Base-by-base conservation (phyloP, 2,888 invertebrate genomes). In the Cepaea hortensis region DNA sequence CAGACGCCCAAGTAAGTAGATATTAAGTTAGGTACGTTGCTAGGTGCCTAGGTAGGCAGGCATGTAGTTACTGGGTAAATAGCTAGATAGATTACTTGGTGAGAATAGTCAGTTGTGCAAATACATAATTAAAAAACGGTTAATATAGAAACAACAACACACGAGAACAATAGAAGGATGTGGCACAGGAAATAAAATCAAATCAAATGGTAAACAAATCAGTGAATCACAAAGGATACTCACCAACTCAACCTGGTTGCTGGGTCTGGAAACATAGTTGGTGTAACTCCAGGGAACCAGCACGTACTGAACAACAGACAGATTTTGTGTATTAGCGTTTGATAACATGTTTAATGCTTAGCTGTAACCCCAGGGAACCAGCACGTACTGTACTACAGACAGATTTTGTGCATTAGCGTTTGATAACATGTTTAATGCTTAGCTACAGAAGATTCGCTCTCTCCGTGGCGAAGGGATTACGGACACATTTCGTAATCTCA, bases 201-300 rank as follows among this genome's bases (percentile, higher is more conserved):
- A 35, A 35, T 35, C 35, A 3, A 50, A 55, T 55, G 48, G 48
- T 6, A 75, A 46, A 48, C 3, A 75, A 75, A 20, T 70, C 7
- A n/a, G n/a, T 20, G n/a, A 70, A 70, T 20, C n/a, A 20, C 13
- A 35, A 23, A 23, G 23, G 23, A 73, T 7, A 65, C 79, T 15
- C n/a, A 85, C 85, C 85, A 85, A 73, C 35, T 85, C 85, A 55
- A 35, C 81, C 18, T 68, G 55, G 62, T 85, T 85, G 48, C 15
- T 4, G 62, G 85, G 85, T 73, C 85, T 77, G 18, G 75, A 85
- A 11, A 73, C 61, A n/a, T 62, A 81, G 70, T 85, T 65, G 72
- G 85, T 81, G 81, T 85, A 85, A 23, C 85, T 72, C 85, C 85
- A 85, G 0, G 85, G 85, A 2, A 85, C 85, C 7, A 85, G 85